Evolutionary conservation across 2,888 invertebrate genomes (phyloP).

Genomic region (Orthonychiurus folsomi): DNA sequence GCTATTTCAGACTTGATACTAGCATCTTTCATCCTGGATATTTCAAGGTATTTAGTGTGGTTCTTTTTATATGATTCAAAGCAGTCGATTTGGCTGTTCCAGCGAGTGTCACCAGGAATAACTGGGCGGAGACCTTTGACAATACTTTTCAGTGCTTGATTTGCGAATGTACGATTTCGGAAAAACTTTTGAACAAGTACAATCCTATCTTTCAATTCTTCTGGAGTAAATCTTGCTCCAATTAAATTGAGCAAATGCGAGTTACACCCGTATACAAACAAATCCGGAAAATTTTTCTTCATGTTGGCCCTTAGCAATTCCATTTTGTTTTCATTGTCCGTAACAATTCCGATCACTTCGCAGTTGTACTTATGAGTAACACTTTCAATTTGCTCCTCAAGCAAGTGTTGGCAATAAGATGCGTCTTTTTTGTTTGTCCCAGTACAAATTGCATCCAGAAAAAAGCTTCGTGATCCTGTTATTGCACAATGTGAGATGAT

Average conservation of each 20-base stretch:
- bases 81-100: conserved; percentile 19
- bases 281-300: conserved; percentile 1
- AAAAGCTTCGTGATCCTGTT: not conserved
- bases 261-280: conserved; percentile 21
- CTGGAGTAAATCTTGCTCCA: conserved; percentile 18
- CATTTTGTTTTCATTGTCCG: conserved; percentile 28
- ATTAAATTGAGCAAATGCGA: conserved; percentile 22
- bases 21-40: conserved; percentile 11
- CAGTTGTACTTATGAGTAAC: not conserved
- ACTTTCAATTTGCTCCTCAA: conserved; percentile 1
- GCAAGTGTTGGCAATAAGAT: conserved; percentile 5
- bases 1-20: not conserved
- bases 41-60: conserved; percentile 19
- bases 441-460: not conserved
- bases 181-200: not conserved
- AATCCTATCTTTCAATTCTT: conserved; percentile 11
- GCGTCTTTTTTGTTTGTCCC: conserved; percentile 5
- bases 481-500: conserved; percentile 6
- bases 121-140: conserved; percentile 14
- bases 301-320: conserved; percentile 9
- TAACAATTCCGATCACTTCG: conserved; percentile 18
- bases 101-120: conserved; percentile 17
- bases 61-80: conserved; percentile 17
- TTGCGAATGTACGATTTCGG: not conserved
- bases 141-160: conserved; percentile 12